Conservation (phyloP, 2,888 invertebrate genomes). For the Glaucopsyche alexis region DNA sequence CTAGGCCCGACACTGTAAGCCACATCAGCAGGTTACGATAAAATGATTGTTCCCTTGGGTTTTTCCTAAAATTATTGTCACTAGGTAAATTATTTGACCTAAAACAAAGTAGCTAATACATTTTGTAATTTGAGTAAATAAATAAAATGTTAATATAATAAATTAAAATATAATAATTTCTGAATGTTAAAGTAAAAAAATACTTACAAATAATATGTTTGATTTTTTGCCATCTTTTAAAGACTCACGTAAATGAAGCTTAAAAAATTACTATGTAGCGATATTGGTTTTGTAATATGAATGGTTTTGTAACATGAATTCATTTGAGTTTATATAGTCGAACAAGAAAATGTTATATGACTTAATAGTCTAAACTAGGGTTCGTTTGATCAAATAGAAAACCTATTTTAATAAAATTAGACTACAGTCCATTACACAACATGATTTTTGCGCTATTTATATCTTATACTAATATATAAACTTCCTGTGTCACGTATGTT, state of each 20-base stretch:
- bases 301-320: not conserved
- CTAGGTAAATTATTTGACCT: not conserved
- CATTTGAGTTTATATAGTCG: not conserved
- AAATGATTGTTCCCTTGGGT: not conserved
- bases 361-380: not conserved
- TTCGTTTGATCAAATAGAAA: not conserved
- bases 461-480: no score
- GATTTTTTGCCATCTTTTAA: constrained; percentile 5
- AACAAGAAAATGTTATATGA: not conserved
- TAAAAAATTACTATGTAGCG: not conserved
- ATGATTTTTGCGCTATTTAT: no score
- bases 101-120: no score
- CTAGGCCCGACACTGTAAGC: not conserved
- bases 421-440: not conserved
- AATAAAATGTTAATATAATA: no score
- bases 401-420: not conserved
- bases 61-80: not conserved
- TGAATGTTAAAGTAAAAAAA: not conserved
- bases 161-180: no score
- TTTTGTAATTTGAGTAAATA: no score
- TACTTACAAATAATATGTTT: constrained; percentile 4
- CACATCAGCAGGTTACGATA: constrained; percentile 20
- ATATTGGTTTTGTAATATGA: not conserved
- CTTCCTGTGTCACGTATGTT: no score
- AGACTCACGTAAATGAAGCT: not conserved